phyloP scores from a whole-genome alignment of 2,888 invertebrate genomes.

The Laothoe populi region DNA sequence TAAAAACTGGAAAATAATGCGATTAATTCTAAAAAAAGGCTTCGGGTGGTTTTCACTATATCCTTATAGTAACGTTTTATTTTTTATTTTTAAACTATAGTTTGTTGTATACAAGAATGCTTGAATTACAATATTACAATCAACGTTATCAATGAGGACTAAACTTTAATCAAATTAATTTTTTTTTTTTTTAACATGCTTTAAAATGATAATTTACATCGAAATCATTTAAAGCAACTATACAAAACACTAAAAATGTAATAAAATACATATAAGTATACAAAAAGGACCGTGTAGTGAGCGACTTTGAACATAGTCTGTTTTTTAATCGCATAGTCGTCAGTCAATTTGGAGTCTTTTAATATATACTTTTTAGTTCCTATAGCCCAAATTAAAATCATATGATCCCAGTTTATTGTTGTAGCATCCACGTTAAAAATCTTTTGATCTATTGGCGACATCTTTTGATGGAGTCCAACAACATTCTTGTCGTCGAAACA shows the following conservation, averaged over 20 bases:
- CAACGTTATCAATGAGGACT: too few species aligned
- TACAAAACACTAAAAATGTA: neutral
- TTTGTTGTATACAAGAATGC: too few species aligned
- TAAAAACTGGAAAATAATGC: too few species aligned
- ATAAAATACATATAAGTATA: neutral
- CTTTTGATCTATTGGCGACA: conserved; percentile 38
- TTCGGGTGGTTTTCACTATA: too few species aligned
- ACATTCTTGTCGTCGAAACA: conserved; percentile 44
- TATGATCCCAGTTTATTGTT: conserved; percentile 38
- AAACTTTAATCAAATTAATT: too few species aligned
- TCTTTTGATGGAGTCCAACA: conserved; percentile 30
- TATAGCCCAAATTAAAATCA: conserved; percentile 38
- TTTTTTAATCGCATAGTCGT: conserved; percentile 34
- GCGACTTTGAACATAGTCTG: conserved; percentile 38
- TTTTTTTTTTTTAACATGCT: neutral
- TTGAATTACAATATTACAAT: too few species aligned
- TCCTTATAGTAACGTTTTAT: too few species aligned
- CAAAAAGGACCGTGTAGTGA: conserved; percentile 23
- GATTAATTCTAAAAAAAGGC: too few species aligned
- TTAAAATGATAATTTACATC: neutral
- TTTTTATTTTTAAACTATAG: too few species aligned
- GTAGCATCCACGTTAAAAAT: conserved; percentile 43
- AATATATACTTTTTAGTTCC: conserved; percentile 42
- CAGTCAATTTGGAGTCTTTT: conserved; percentile 38
- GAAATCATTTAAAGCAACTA: neutral